phyloP scores from a whole-genome alignment of 2,888 invertebrate species.

The Limnephilus rhombicus region DNA sequence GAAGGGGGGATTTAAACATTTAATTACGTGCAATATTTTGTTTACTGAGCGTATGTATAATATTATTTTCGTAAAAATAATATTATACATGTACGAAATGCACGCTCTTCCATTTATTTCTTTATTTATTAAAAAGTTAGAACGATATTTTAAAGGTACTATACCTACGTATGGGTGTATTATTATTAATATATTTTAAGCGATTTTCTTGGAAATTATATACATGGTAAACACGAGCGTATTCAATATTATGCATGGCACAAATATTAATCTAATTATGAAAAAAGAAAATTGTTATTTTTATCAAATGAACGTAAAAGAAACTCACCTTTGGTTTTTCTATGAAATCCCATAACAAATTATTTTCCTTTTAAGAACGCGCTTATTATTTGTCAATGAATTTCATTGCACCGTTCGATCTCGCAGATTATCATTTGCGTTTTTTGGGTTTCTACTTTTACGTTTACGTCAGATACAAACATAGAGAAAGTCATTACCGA shows the following conservation, averaged over 20 bases:
- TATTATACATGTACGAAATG: neutral
- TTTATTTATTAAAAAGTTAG: neutral
- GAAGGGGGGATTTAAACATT: neutral
- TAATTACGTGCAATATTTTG: neutral
- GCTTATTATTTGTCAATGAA: conserved; percentile 12
- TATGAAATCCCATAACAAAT: conserved; percentile 24
- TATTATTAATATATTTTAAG: neutral
- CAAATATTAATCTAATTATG: conserved; percentile 30
- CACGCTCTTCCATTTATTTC: neutral
- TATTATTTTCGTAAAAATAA: neutral
- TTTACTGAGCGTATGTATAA: neutral
- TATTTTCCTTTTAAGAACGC: neutral
- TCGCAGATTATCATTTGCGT: conserved; percentile 31
- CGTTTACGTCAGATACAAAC: conserved; percentile 19
- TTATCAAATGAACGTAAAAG: neutral
- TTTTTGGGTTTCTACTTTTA: conserved; percentile 31
- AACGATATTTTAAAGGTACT: neutral
- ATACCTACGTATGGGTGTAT: too few relatives aligned
- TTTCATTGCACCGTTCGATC: conserved; percentile 10
- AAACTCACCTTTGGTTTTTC: neutral
- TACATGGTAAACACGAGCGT: neutral
- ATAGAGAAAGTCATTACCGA: neutral
- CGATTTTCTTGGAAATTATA: neutral
- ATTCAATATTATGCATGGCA: neutral
- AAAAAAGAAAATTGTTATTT: neutral